Evolutionary conservation across 2,113 vertebrate species (phyloP).

Genomic region (Gasterosteus nipponicus): DNA sequence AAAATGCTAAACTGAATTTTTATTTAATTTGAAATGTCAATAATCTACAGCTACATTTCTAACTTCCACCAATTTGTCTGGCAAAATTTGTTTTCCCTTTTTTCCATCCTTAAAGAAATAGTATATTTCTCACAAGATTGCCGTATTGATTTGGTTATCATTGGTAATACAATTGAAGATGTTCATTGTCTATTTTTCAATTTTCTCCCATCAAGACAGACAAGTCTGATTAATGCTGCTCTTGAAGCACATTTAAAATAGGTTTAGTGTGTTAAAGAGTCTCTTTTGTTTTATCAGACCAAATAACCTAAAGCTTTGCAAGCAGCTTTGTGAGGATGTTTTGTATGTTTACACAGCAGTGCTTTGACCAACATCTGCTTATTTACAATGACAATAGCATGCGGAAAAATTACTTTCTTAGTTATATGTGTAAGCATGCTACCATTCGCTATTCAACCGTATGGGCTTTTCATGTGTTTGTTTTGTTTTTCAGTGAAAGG

Average conservation of each 20-base stretch:
- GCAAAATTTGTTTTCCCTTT: too few species aligned
- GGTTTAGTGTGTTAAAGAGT: neutral
- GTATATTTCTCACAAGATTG: too few species aligned
- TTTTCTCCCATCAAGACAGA: neutral
- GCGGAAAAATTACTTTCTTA: neutral
- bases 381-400: neutral
- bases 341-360: neutral
- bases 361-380: neutral
- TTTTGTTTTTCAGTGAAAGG: neutral
- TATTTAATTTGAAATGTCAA: neutral
- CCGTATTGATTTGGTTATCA: too few species aligned
- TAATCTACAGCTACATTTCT: neutral
- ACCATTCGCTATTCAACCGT: neutral
- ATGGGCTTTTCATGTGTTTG: neutral
- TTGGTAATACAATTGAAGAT: neutral
- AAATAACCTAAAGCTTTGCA: too few species aligned
- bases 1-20: neutral
- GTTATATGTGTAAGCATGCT: neutral
- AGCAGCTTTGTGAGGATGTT: neutral
- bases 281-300: neutral
- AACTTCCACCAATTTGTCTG: neutral
- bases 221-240: neutral
- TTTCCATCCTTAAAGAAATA: too few species aligned
- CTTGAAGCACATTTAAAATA: neutral
- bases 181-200: neutral